Evolutionary conservation across 2,888 invertebrate species (phyloP).

Genomic region (Pyrrhia umbra): DNA sequence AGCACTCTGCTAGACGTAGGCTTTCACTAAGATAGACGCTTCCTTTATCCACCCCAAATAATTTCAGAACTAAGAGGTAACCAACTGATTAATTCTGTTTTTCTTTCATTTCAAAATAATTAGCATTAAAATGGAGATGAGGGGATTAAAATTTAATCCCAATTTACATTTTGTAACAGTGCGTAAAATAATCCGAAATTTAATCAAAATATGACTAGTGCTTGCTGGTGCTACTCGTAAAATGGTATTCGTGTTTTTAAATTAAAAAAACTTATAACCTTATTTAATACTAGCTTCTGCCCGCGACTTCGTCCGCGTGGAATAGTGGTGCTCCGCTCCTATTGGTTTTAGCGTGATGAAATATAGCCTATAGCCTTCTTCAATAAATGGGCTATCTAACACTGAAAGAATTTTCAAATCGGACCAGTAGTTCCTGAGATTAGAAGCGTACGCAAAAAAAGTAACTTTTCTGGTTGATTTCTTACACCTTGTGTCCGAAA

Average conservation of each 20-base stretch:
- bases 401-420: too few relatives aligned
- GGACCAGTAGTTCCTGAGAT: too few relatives aligned
- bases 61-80: constrained; percentile 23
- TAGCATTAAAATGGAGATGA: constrained; percentile 56
- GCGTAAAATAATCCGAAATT: constrained; percentile 19
- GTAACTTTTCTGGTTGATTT: too few relatives aligned
- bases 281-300: not conserved
- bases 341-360: not conserved
- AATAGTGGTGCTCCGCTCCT: too few relatives aligned
- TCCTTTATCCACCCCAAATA: constrained; percentile 6
- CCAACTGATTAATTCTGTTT: constrained; percentile 54
- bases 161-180: constrained; percentile 43
- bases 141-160: constrained; percentile 56
- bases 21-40: not conserved
- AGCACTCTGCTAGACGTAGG: not conserved
- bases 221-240: constrained; percentile 3
- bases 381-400: too few relatives aligned
- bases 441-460: too few relatives aligned
- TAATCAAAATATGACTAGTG: constrained; percentile 41
- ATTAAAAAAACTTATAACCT: not conserved
- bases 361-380: too few relatives aligned
- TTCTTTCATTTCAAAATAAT: constrained; percentile 54
- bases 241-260: not conserved
- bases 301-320: too few relatives aligned
- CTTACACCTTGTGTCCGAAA: too few relatives aligned